These are phyloP conservation scores for Lucilia sericata DNA, from an alignment of 1,140 invertebrate genomes.

Conservation along the genomic window DNA sequence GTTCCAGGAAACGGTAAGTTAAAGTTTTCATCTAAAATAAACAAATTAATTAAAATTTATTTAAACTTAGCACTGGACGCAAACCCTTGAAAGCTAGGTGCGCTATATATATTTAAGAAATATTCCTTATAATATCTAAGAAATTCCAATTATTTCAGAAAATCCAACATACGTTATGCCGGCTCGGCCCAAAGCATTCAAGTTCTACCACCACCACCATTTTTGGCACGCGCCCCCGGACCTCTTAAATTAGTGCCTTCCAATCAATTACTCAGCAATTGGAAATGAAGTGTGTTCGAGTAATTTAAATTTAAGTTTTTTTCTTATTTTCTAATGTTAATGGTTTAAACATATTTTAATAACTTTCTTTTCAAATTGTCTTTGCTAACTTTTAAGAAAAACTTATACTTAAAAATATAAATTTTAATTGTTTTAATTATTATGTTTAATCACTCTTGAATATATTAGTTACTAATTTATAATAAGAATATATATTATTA, in stretches of 20 bases:
- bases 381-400: no score
- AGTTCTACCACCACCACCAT: slow-evolving; percentile 55
- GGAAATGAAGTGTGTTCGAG: slow-evolving; percentile 51
- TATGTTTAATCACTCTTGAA: no score
- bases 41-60: not conserved
- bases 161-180: not conserved
- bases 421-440: no score
- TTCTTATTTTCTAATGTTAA: no score
- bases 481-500: no score
- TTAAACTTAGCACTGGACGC: not conserved
- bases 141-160: not conserved
- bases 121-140: not conserved
- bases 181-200: slow-evolving; percentile 49
- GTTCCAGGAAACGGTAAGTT: slow-evolving; percentile 11
- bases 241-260: slow-evolving; percentile 57
- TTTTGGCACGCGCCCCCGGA: slow-evolving; percentile 51
- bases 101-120: not conserved
- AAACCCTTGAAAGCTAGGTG: not conserved
- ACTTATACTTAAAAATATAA: no score
- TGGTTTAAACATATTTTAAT: no score
- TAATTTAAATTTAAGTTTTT: not conserved
- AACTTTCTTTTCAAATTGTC: no score
- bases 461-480: no score
- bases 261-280: slow-evolving; percentile 58
- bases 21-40: not conserved